Conservation (phyloP, 1,140 invertebrate genomes). For the Lepidurus couesii region DNA sequence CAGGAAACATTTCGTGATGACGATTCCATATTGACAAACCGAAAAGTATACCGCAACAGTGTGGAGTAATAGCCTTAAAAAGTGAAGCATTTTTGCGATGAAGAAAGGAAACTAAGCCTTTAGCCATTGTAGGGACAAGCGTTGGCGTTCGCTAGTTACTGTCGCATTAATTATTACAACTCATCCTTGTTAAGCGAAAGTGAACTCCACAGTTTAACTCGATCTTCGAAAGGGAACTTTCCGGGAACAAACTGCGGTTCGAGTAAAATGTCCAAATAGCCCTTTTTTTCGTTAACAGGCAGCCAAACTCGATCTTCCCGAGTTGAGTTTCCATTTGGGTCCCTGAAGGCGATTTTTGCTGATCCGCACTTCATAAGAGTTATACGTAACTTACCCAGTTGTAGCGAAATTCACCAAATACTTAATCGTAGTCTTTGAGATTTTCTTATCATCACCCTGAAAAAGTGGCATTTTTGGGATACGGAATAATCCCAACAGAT, state of each 20-base stretch:
- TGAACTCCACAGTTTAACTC: not conserved
- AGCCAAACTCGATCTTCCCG: not conserved
- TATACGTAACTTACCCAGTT: constrained; percentile 23
- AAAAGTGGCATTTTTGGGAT: not conserved
- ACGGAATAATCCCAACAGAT: constrained; percentile 13
- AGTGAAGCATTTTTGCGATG: no score
- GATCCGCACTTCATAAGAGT: not conserved
- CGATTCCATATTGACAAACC: no score
- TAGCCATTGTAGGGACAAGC: no score
- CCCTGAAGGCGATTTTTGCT: not conserved
- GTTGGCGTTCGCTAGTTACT: no score
- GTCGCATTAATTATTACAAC: not conserved
- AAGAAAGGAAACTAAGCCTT: no score
- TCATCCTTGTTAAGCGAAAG: not conserved
- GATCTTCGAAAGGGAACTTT: not conserved
- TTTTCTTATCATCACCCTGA: not conserved
- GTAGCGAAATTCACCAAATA: constrained; percentile 25
- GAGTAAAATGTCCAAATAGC: not conserved
- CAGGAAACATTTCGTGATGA: no score
- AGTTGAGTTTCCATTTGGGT: not conserved
- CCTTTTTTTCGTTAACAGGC: not conserved
- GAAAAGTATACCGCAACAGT: no score
- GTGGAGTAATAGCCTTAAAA: no score
- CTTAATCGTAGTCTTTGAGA: constrained; percentile 16
- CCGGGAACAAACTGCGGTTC: not conserved